Base-by-base conservation (phyloP, 2,888 invertebrate species). In the Rambutsinella grinnellia region DNA sequence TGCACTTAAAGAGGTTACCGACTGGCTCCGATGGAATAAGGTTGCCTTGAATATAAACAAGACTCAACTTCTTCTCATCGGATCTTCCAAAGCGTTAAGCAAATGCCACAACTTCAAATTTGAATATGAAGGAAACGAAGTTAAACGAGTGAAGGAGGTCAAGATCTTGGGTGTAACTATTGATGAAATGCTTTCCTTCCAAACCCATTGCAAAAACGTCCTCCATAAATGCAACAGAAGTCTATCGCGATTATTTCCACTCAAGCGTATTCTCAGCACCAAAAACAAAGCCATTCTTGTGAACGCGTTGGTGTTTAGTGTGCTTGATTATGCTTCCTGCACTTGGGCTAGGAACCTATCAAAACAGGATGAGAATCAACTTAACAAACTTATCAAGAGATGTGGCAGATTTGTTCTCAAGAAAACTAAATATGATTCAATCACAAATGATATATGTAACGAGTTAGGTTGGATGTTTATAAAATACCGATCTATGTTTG, bases 51-150 rank as follows among this genome's bases (percentile, higher is more conserved):
- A 70, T 44, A 8, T 51, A 13, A n/a, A 44, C 3, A 70, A 70
- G 36, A 70, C 70, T 0, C 61, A 70, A 44, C 28, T 70, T 15
- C 60, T 70, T 13, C 23, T 67, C 13, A 10, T 67, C 6, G 67
- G 67, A 3, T 23, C 19, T 23, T 3, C 56, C 5, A 36, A 28
- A 10, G 57, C 28, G 19, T 6, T 57, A 5, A 23, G 13, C 2
- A 17, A 61, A 19, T 17, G 60, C 23, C 44, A 19, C 21, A 13
- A 69, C 10, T 23, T 54, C 15, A 3, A 2, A 23, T 2, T 69
- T 13, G 5, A 15, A 1, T 15, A 61, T 15, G 36, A 23, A 2
- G 54, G 54, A 2, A n/a, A 6, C 10, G n/a, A 3, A 3, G 49
- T 69, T 2, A 51, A 6, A 5, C 6, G 44, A 23, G 19, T 27